These are phyloP conservation scores for Ageneiosus marmoratus DNA, from an alignment of 2,113 vertebrate genomes.

Conservation along the genomic window DNA sequence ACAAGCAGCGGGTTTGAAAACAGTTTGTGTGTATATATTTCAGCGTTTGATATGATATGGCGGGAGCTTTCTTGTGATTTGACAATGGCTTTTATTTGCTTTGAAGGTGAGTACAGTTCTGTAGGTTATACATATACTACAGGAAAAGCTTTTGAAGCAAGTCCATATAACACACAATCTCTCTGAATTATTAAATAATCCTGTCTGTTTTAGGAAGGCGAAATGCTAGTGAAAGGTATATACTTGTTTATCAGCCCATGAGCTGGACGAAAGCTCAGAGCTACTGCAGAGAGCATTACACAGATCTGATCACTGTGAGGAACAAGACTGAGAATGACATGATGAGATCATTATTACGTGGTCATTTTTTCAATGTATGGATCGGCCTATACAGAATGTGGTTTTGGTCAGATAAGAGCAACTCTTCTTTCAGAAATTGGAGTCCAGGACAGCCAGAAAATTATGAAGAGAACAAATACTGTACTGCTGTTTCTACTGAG, in stretches of 20 bases:
- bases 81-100: slow-evolving; percentile 3
- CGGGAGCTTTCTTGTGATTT: not conserved
- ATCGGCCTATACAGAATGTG: slow-evolving; percentile 37
- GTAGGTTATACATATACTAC: not conserved
- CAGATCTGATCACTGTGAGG: slow-evolving; percentile 39
- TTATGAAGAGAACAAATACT: not conserved
- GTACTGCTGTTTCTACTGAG: slow-evolving; percentile 1
- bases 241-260: not conserved
- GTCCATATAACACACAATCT: not conserved
- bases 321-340: slow-evolving; percentile 13
- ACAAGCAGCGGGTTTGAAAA: not conserved
- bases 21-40: slow-evolving; percentile 5
- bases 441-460: slow-evolving; percentile 1
- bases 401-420: slow-evolving; percentile 41
- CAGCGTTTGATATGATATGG: not conserved
- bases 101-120: slow-evolving; percentile 37
- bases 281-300: slow-evolving; percentile 41
- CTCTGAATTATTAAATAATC: not conserved
- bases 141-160: not conserved
- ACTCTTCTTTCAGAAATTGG: slow-evolving; percentile 39
- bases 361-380: not conserved
- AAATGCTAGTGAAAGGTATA: slow-evolving; percentile 10
- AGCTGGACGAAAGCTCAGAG: slow-evolving; percentile 39
- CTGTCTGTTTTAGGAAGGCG: slow-evolving; percentile 11
- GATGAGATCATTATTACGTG: not conserved